A percentile compares a stretch with the other conserved stretches of the same genome.
phyloP scores from a whole-genome alignment of 2,888 invertebrate genomes.

The Hemithea aestivaria region DNA sequence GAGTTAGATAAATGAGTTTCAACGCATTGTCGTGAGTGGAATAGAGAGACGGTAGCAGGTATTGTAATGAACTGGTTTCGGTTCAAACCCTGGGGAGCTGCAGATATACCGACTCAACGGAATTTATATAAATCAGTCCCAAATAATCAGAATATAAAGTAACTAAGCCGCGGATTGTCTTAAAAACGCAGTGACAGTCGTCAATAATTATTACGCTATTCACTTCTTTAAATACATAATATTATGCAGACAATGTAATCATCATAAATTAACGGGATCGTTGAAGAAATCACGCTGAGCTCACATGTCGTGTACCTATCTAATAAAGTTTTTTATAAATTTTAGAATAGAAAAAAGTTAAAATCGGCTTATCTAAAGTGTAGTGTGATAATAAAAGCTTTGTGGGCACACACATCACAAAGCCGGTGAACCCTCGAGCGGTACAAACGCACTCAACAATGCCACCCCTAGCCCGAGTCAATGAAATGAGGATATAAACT shows the following conservation, averaged over 20 bases:
- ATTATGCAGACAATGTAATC: no score
- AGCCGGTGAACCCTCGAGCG: conserved; percentile 10
- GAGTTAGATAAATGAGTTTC: conserved; percentile 48
- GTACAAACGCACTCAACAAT: conserved; percentile 12
- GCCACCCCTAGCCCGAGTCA: conserved; percentile 5
- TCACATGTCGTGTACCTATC: no score
- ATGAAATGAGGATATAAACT: conserved; percentile 19
- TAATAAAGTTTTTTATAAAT: no score
- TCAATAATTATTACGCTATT: no score
- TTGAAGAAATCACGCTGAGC: no score
- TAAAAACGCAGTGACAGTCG: not conserved
- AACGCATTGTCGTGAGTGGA: conserved; percentile 30
- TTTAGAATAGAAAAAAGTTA: no score
- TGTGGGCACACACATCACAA: conserved; percentile 15
- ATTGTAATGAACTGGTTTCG: conserved; percentile 27
- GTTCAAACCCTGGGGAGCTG: conserved; percentile 14
- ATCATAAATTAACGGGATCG: no score
- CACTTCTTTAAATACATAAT: no score
- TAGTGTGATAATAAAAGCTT: conserved; percentile 14
- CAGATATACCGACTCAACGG: conserved; percentile 16
- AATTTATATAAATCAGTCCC: conserved; percentile 16
- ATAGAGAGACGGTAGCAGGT: conserved; percentile 19
- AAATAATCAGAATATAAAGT: not conserved
- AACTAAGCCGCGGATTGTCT: not conserved
- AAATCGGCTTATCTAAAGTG: conserved; percentile 8